Percentiles rank a stretch among this genome's conserved stretches.
Evolutionary conservation across 1,140 invertebrate genomes (phyloP).

Genomic region (Trachymyrmex septentrionalis): DNA sequence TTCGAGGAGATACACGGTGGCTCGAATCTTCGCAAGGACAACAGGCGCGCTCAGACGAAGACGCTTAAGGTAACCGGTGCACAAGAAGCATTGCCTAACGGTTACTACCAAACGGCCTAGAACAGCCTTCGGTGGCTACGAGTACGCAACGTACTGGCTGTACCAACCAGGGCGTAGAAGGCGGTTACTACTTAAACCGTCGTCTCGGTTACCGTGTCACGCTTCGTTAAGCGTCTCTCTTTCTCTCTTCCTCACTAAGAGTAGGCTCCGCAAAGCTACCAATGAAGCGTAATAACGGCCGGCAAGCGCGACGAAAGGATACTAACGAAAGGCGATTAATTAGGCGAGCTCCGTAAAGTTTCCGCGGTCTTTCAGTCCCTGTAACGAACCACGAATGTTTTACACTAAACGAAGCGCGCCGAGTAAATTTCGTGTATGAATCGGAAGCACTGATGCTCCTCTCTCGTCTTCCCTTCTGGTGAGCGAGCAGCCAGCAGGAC

Average conservation of each 20-base stretch:
- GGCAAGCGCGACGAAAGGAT: slow-evolving; percentile 33
- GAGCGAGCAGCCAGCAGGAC: slow-evolving; percentile 42
- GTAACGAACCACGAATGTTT: slow-evolving; percentile 27
- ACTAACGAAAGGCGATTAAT: slow-evolving; percentile 58
- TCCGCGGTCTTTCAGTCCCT: slow-evolving; percentile 4
- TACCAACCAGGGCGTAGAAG: slow-evolving; percentile 74
- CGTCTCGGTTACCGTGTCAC: slow-evolving; percentile 61
- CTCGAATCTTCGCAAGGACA: slow-evolving; percentile 71
- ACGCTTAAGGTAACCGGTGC: slow-evolving; percentile 73
- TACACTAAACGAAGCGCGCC: slow-evolving; percentile 45
- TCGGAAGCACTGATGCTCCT: slow-evolving; percentile 55
- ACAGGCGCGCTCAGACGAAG: slow-evolving; percentile 57
- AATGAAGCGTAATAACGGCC: slow-evolving; percentile 42
- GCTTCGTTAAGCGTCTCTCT: slow-evolving; percentile 54
- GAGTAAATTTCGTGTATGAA: slow-evolving; percentile 60
- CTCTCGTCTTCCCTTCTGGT: slow-evolving; percentile 11
- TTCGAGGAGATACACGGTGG: slow-evolving; percentile 40
- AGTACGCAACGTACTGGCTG: slow-evolving; percentile 72
- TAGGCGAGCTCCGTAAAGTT: slow-evolving; percentile 31
- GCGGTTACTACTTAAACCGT: slow-evolving; percentile 73
- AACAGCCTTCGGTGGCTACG: slow-evolving; percentile 77
- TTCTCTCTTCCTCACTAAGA: background rate
- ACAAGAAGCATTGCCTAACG: slow-evolving; percentile 72
- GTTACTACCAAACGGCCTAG: slow-evolving; percentile 77
- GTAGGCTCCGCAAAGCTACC: slow-evolving; percentile 17